Conservation (phyloP, 53 echinoderm and acorn worm species). For the Holothuria scabra region DNA sequence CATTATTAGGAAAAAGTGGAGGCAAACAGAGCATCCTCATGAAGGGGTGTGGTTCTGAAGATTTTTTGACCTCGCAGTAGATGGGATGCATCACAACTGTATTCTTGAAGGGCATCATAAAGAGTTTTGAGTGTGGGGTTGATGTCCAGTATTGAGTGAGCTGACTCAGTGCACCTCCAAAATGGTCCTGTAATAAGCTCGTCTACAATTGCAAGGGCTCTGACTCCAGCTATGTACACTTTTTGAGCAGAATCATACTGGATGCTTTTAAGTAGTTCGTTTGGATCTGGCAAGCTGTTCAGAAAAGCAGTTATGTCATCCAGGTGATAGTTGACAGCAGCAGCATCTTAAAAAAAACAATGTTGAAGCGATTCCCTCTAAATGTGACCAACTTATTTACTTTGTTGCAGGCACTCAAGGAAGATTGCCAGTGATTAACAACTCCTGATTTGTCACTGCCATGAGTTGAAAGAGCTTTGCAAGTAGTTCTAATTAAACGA, state of each 20-base stretch:
- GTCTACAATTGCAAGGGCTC: conserved; percentile 64
- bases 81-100: conserved; percentile 41
- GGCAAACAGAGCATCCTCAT: conserved; percentile 55
- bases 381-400: conserved; percentile 41
- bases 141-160: not conserved
- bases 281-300: conserved; percentile 44
- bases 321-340: conserved; percentile 54
- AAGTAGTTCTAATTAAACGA: conserved; percentile 50
- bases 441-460: conserved; percentile 62
- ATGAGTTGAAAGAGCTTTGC: conserved; percentile 51
- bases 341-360: conserved; percentile 62
- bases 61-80: conserved; percentile 47
- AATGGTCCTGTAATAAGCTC: conserved; percentile 75
- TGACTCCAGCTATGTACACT: conserved; percentile 49
- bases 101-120: conserved; percentile 19
- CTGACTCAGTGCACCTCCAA: conserved; percentile 55
- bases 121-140: not conserved
- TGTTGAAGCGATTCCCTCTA: conserved; percentile 48
- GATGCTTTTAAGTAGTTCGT: conserved; percentile 50
- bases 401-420: conserved; percentile 6
- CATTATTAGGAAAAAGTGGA: conserved; percentile 24
- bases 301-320: conserved; percentile 50
- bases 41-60: conserved; percentile 21
- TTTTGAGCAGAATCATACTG: conserved; percentile 55
- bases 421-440: conserved; percentile 32